These are phyloP conservation scores for Folsomia candida DNA, from an alignment of 2,888 invertebrate species.

Conservation along the genomic window DNA sequence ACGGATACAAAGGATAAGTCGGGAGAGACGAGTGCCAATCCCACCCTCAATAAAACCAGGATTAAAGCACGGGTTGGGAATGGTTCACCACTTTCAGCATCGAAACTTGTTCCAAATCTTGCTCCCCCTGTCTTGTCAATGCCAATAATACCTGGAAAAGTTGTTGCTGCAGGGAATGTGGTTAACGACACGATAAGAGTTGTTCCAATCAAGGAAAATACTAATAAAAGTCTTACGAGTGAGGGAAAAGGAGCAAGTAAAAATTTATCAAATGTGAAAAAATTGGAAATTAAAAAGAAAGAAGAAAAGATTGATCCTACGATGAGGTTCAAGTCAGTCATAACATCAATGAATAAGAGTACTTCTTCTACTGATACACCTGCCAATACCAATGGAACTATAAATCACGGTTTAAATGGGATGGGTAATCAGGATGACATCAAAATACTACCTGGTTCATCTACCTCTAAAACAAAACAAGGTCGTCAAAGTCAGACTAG, in stretches of 20 bases:
- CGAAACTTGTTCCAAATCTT: background rate
- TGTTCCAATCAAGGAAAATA: constrained; percentile 11
- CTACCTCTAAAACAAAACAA: background rate
- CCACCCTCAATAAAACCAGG: background rate
- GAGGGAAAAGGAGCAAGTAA: background rate
- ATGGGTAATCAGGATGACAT: background rate
- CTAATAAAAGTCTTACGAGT: background rate
- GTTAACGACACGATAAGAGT: constrained; percentile 12
- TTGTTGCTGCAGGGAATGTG: constrained; percentile 3
- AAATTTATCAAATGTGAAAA: background rate
- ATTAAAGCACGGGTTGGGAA: background rate
- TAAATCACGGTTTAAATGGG: background rate
- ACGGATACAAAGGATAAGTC: background rate
- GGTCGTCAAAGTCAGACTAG: background rate
- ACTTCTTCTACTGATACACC: background rate
- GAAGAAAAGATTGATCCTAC: background rate
- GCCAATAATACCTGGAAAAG: background rate
- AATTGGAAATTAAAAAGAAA: background rate
- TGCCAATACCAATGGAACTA: background rate
- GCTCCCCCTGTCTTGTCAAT: background rate
- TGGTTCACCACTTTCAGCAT: background rate
- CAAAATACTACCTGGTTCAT: background rate
- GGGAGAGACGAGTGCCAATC: background rate
- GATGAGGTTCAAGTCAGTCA: background rate
- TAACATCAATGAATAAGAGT: background rate